These are phyloP conservation scores for Phalacrocorax pelagicus DNA, from an alignment of 2,113 vertebrate species.

Conservation along the genomic window DNA sequence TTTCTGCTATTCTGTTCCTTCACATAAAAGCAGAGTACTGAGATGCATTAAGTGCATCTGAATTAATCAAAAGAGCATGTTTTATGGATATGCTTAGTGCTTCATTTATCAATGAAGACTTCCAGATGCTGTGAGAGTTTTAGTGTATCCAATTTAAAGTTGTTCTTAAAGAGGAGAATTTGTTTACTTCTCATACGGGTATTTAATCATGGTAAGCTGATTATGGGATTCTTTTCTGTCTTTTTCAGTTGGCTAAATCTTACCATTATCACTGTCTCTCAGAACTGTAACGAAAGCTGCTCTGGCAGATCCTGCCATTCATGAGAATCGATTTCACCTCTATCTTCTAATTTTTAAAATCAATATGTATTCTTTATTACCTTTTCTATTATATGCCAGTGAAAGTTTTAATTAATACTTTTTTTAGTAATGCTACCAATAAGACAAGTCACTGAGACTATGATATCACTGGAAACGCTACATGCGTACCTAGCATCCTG, in stretches of 20 bases:
- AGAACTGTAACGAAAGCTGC: neutral
- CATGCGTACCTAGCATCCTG: neutral
- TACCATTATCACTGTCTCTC: neutral
- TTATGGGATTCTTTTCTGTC: neutral
- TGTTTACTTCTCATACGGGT: neutral
- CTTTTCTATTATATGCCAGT: neutral
- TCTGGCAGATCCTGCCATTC: neutral
- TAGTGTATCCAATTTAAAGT: neutral
- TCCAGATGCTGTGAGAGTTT: neutral
- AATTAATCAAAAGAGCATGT: neutral
- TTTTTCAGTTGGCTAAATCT: neutral
- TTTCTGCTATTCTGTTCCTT: neutral
- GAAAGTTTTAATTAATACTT: neutral
- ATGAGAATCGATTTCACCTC: neutral
- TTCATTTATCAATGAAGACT: neutral
- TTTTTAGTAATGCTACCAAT: neutral
- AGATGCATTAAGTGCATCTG: neutral
- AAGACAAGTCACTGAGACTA: neutral
- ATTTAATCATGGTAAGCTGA: neutral
- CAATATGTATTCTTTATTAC: neutral
- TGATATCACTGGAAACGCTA: neutral
- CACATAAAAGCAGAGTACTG: neutral
- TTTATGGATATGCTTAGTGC: neutral
- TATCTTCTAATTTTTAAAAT: neutral
- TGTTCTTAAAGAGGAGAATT: neutral